Evolutionary conservation across 37 sponge, comb jelly and placozoan genomes (phyloP), one percentile per base, ranked within the genome.

Genomic region (Crambe crambe): DNA sequence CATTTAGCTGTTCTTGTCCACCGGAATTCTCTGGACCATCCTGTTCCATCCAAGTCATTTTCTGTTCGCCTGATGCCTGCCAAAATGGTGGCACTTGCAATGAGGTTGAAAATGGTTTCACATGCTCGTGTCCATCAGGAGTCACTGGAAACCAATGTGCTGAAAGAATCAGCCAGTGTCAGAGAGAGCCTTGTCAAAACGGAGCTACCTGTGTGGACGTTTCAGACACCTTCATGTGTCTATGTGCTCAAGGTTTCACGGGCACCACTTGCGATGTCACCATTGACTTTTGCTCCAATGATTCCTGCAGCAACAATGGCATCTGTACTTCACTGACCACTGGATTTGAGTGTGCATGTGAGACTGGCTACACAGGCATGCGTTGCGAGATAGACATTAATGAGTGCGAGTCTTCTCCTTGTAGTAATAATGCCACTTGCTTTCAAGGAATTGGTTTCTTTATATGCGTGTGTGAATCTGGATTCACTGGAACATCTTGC

Each of bases 281-380:
- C 27, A 58, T 68, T 30, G 35, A n/a, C 30, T 76, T 68, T 30
- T 84, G 85, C 69, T 56, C 32, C 6, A 58, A 36, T 20, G 47
- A 65, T 4, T 90, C 93, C 27, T 93, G 93, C 58, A 36, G n/a
- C 0, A 89, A 89, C 56, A 44, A 42, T 69, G 93, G 78, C 29
- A 86, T 90, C 8, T 93, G 93, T 60, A 32, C 79, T 27, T 82
- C 74, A 70, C 64, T 74, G 5, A 18, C 56, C 0, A 54, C 22
- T 31, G 37, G 31, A 32, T 85, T 56, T 38, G 42, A 36, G 1
- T 93, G 93, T 67, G 15, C 30, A 23, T 93, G 93, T 85, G 31
- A 47, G 0, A 12, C 32, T 27, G 90, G 84, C 15, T 91, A 67
- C 72, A 91, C 92, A 37, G 70, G 70, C 51, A 18, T 30, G 20